phyloP scores from a whole-genome alignment of 92 coral and sea anemone genomes.

The Porites divaricata region DNA sequence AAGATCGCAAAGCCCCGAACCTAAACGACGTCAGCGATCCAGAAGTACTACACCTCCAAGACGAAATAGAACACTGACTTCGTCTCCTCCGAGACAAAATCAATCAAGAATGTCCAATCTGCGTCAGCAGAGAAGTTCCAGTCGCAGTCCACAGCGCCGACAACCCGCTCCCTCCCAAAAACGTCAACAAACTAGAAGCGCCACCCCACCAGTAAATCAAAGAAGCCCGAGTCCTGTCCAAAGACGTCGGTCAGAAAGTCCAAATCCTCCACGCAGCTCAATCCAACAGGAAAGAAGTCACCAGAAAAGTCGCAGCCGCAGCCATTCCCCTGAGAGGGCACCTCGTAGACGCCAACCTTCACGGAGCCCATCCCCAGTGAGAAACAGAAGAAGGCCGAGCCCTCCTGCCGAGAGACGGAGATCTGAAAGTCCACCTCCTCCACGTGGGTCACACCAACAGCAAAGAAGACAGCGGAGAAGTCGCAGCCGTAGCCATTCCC shows the following conservation, averaged over 20 bases:
- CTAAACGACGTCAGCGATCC: slow-evolving; percentile 29
- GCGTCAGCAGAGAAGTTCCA: slow-evolving; percentile 40
- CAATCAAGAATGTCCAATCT: slow-evolving; percentile 22
- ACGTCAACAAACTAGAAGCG: slow-evolving; percentile 44
- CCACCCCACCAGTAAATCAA: slow-evolving; percentile 43
- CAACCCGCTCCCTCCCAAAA: neutral
- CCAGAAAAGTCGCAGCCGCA: slow-evolving; percentile 39
- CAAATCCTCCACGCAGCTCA: slow-evolving; percentile 25
- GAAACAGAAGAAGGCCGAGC: slow-evolving; percentile 37
- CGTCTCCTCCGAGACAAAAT: slow-evolving; percentile 25
- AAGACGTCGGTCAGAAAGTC: slow-evolving; percentile 35
- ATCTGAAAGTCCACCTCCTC: slow-evolving; percentile 31
- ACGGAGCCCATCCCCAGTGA: slow-evolving; percentile 45
- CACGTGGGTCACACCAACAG: slow-evolving; percentile 36
- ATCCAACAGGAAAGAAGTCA: slow-evolving; percentile 45
- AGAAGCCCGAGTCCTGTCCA: slow-evolving; percentile 35
- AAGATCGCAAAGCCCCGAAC: slow-evolving; percentile 23
- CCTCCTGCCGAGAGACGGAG: slow-evolving; percentile 22
- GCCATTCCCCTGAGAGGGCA: slow-evolving; percentile 39
- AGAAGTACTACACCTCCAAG: slow-evolving; percentile 44
- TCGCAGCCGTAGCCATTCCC: slow-evolving; percentile 44
- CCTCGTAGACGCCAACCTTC: slow-evolving; percentile 44
- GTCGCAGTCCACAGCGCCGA: neutral
- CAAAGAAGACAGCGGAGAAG: slow-evolving; percentile 45
- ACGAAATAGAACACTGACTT: slow-evolving; percentile 24